Conservation (phyloP, 2,797 vertebrate genomes). For the Pristis pectinata region DNA sequence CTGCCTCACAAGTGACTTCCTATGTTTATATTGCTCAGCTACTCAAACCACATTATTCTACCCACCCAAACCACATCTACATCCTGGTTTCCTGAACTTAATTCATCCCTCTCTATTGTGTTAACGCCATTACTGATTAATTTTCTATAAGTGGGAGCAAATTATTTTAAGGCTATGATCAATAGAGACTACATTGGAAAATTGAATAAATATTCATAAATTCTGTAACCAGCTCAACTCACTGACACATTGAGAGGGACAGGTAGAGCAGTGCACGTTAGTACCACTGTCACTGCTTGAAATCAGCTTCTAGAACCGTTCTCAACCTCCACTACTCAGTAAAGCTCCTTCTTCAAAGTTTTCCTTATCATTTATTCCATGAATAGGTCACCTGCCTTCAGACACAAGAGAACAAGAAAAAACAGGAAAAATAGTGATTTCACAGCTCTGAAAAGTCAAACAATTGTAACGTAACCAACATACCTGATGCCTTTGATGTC, state of each 20-base stretch:
- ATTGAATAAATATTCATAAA: neutral
- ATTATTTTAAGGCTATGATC: no score
- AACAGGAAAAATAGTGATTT: neutral
- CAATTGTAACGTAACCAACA: neutral
- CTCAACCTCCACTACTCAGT: neutral
- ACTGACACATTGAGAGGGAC: no score
- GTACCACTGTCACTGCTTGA: neutral
- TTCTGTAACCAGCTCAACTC: neutral
- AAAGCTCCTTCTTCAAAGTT: neutral
- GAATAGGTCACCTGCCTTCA: neutral
- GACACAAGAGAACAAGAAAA: neutral
- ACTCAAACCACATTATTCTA: no score
- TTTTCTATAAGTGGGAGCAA: neutral
- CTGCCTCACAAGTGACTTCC: no score
- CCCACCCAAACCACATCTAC: no score
- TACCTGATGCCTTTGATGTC: constrained; percentile 43
- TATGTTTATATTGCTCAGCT: no score
- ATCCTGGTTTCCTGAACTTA: no score
- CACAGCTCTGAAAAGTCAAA: neutral
- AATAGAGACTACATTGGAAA: neutral
- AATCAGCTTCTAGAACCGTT: neutral
- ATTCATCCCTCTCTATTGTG: no score
- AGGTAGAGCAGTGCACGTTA: neutral
- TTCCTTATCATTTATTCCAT: neutral
- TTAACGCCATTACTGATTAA: no score